Base-by-base conservation (phyloP, 2,797 vertebrate species). In the Cirrhinus mrigala region DNA sequence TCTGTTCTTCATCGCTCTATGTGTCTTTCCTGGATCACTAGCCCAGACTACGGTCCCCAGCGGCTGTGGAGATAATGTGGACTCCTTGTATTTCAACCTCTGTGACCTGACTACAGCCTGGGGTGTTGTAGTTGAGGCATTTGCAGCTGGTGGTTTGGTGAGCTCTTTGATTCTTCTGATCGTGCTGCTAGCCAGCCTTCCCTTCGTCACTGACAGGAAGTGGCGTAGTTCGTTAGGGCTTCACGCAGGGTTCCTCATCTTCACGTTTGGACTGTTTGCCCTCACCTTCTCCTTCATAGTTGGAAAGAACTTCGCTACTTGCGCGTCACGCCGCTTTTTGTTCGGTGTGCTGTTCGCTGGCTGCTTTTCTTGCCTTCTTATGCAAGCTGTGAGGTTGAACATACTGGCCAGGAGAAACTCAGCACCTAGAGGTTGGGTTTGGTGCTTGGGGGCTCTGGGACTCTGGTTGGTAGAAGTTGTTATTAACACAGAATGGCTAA, bases 401-500 rank as follows among this genome's bases (percentile, higher is more conserved):
- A 87, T 97, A 88, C 94, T 99, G 15, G 92, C 87, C 0, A 91
- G 96, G 44, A 91, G 73, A 77, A 93, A 96, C 90, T 81, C 50
- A 0, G 95, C 93, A 0, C 97, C 97, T 0, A 93, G 83, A 48
- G 94, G 92, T 1, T 97, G 97, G 97, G 91, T 90, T 68, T 85
- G 97, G 1, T 96, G 96, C 82, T 85, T 93, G 0, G 94, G 95
- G 40, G 96, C 96, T 0, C 3, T 96, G 88, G 94, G 93, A 5
- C 92, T 99, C 1, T 93, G 96, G 92, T 90, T 96, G 3, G 97
- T 99, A 82, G 97, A 99, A 92, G 97, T 96, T 71, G 93, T 99
- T 91, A 96, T 99, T 93, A 99, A 99, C 81, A 87, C 96, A 0
- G 98, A 99, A 92, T 99, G 98, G 98, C 93, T 99, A 52, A 94